A percentile compares a stretch with the other conserved stretches of the same genome.
These are phyloP conservation scores for Eupithecia inturbata DNA, from an alignment of 2,888 invertebrate genomes.

Conservation along the genomic window DNA sequence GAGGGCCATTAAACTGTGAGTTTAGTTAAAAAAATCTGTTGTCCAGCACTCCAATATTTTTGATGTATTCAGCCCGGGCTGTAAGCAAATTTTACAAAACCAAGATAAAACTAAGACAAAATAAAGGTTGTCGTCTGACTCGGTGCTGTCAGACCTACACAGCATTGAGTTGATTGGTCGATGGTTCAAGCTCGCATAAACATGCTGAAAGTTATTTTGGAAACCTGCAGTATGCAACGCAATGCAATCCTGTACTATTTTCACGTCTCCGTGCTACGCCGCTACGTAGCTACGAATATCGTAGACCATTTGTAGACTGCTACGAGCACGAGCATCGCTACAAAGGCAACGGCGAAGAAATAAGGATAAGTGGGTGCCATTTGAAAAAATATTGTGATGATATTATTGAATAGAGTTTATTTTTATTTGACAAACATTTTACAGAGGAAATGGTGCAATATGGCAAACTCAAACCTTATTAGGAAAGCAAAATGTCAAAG, in stretches of 20 bases:
- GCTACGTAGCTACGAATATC: conserved; percentile 49
- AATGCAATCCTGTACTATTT: background rate
- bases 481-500: background rate
- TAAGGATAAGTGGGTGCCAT: conserved; percentile 46
- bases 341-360: conserved; percentile 46
- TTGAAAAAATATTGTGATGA: conserved; percentile 37
- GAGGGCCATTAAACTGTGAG: too few relatives aligned
- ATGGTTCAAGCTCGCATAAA: too few relatives aligned
- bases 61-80: background rate
- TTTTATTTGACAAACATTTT: conserved; percentile 3
- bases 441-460: background rate
- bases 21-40: too few relatives aligned
- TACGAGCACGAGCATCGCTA: conserved; percentile 50
- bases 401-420: conserved; percentile 34
- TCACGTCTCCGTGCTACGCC: conserved; percentile 8
- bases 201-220: background rate
- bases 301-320: conserved; percentile 58
- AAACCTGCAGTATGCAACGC: background rate
- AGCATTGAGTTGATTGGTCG: too few relatives aligned
- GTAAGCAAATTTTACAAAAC: background rate
- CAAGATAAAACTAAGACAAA: too few relatives aligned
- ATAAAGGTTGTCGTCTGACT: too few relatives aligned
- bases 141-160: too few relatives aligned
- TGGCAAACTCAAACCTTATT: background rate
- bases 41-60: background rate